phyloP scores from a whole-genome alignment of 2,113 vertebrate genomes.

The Phalacrocorax aristotelis region DNA sequence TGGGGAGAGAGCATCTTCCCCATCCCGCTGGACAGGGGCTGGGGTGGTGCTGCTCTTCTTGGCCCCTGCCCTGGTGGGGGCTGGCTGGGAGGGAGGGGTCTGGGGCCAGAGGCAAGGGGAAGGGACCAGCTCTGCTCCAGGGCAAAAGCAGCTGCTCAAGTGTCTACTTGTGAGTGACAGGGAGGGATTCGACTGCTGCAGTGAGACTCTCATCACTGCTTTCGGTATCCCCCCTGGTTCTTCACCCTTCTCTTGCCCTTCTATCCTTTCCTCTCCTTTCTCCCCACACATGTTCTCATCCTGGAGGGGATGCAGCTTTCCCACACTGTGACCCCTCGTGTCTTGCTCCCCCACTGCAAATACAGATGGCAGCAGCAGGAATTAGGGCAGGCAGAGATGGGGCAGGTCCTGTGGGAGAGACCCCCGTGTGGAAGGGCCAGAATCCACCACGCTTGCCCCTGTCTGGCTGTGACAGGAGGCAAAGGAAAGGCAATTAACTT shows the following conservation, averaged over 20 bases:
- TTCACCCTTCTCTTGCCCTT: not conserved
- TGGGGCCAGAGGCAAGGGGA: not conserved
- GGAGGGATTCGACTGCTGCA: accelerated
- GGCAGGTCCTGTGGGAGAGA: not conserved
- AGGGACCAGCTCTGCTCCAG: not conserved
- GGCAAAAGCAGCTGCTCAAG: not conserved
- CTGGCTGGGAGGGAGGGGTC: not conserved
- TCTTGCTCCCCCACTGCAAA: not conserved
- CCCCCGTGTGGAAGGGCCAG: not conserved
- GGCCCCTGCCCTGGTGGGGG: too few relatives aligned
- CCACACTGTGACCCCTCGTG: accelerated
- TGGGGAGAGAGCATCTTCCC: not conserved
- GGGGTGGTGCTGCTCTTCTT: not conserved
- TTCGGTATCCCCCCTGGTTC: not conserved
- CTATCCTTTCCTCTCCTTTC: not conserved
- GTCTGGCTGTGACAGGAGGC: not conserved
- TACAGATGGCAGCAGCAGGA: not conserved
- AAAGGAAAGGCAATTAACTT: not conserved
- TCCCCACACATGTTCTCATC: accelerated
- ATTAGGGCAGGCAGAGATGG: too few relatives aligned
- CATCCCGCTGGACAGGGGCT: not conserved
- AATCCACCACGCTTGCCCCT: not conserved
- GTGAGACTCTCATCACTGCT: not conserved
- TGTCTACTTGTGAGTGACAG: accelerated
- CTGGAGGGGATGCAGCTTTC: not conserved